Evolutionary conservation across 2,113 vertebrate species (phyloP).

Genomic region (Rhagologus leucostigma): DNA sequence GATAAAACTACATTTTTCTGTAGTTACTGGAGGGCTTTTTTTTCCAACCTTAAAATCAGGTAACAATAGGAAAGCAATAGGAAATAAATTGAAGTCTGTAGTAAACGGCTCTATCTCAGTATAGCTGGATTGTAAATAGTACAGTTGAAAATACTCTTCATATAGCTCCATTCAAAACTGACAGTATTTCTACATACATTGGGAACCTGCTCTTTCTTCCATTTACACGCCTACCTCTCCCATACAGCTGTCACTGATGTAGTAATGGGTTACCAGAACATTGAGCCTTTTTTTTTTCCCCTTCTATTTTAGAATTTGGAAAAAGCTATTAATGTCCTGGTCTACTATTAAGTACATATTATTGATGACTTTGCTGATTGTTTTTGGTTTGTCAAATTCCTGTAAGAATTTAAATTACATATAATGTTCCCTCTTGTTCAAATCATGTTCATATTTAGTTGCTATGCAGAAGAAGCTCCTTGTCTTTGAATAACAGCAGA

Average conservation of each 20-base stretch:
- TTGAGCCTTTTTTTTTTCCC: no score
- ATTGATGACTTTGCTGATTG: background rate
- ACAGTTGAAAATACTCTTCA: background rate
- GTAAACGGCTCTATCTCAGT: background rate
- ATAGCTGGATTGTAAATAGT: background rate
- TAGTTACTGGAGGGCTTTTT: background rate
- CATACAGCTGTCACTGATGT: background rate
- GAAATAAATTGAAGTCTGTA: background rate
- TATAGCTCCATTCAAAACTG: background rate
- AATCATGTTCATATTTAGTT: background rate
- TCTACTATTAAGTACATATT: background rate
- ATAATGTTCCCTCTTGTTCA: background rate
- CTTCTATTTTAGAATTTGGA: background rate
- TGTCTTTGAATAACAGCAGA: background rate
- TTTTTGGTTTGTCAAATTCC: background rate
- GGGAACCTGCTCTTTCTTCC: background rate
- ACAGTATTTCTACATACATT: background rate
- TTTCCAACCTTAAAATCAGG: background rate
- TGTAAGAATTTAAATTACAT: background rate
- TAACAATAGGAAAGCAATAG: background rate
- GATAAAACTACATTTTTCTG: background rate
- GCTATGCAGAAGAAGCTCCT: background rate
- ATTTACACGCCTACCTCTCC: rapidly evolving
- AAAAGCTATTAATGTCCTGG: background rate
- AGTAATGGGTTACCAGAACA: background rate